Evolutionary conservation across 2,113 vertebrate species (phyloP), one percentile per base, ranked within the genome.

Genomic region (Nanger granti): DNA sequence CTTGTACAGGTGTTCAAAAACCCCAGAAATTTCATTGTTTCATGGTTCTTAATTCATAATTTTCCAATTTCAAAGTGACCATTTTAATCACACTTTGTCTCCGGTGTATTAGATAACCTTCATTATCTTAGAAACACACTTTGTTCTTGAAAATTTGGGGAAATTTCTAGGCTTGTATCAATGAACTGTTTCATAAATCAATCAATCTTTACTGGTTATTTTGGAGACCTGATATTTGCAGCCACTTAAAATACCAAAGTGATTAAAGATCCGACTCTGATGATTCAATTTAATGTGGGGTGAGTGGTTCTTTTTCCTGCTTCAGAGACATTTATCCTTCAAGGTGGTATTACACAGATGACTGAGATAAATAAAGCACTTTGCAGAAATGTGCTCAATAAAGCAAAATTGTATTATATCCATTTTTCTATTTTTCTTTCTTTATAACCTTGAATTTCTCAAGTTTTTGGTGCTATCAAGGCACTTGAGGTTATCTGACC

Each of bases 1-100:
- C 87, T 95, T 76, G 34, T 37, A 22, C 96, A 92, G 97, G 97
- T 97, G 87, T 96, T 93, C 84, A 59, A 82, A 86, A 83, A 69
- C 24, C 24, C 76, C 94, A 79, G 55, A 44, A 47, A 52, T 69
- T 89, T 96, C 60, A 31, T 55, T 55, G 57, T 92, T 95, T 92
- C 54, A 37, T 28, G 76, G 31, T 92, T 91, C 89, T 69, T 0
- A 89, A 49, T 89, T 91, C 92, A 91, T 41, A n/a, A 44, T 86
- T 60, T 94, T 20, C 93, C 89, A 49, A 26, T 62, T 89, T 94
- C 44, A 97, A 93, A 59, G 59, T 52, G n/a, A 34, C 41, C 20
- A n/a, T 59, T 44, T 94, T 87, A 18, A 47, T 79, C 26, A 34
- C 12, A 47, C 44, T 52, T 93, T 91, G 34, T 47, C 55, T 93